phyloP scores from a whole-genome alignment of 2,888 invertebrate genomes.

The Tridacna gigas region DNA sequence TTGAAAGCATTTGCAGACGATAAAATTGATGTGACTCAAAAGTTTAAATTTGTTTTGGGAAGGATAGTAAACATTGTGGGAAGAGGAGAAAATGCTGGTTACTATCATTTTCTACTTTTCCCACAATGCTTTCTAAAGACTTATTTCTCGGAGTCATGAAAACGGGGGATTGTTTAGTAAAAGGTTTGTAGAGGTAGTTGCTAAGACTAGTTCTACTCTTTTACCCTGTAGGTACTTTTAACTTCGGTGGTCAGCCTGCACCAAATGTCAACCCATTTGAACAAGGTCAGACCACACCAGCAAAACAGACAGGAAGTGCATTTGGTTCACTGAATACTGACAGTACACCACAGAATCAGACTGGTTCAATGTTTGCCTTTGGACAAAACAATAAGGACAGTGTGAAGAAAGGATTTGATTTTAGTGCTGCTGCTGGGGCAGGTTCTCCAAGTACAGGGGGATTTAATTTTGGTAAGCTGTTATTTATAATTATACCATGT shows the following conservation, averaged over 20 bases:
- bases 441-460: slow-evolving; percentile 38
- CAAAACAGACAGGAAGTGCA: slow-evolving; percentile 59
- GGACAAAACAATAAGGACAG: slow-evolving; percentile 44
- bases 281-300: slow-evolving; percentile 54
- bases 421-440: slow-evolving; percentile 32
- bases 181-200: no score
- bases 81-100: no score
- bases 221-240: slow-evolving; percentile 40
- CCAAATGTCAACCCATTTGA: slow-evolving; percentile 65
- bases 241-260: slow-evolving; percentile 38
- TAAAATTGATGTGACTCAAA: no score
- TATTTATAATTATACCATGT: no score
- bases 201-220: neutral
- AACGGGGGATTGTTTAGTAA: no score
- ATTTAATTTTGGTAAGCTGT: slow-evolving; percentile 58
- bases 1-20: no score
- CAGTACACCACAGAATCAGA: slow-evolving; percentile 51
- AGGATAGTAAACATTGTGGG: no score
- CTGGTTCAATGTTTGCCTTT: slow-evolving; percentile 53
- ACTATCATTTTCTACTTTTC: no score
- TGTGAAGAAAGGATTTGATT: slow-evolving; percentile 56
- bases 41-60: no score
- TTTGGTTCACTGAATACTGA: slow-evolving; percentile 43
- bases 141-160: no score
- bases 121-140: no score